phyloP scores from a whole-genome alignment of 2,797 vertebrate genomes.

The Carapus acus region DNA sequence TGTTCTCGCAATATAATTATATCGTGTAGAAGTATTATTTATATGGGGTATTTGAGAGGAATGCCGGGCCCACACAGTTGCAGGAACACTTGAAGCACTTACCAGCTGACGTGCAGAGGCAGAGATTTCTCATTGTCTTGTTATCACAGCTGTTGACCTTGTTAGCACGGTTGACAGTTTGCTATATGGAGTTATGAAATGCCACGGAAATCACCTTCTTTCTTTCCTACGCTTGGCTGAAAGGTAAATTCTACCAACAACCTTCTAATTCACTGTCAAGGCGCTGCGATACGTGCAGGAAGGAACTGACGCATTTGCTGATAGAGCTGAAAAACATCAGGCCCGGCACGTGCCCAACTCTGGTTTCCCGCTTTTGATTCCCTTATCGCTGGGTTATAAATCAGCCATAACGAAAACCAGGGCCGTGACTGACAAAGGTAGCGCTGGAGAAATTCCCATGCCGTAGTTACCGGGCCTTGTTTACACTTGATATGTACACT shows the following conservation, averaged over 20 bases:
- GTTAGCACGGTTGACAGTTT: slow-evolving; percentile 29
- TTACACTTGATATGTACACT: slow-evolving; percentile 49
- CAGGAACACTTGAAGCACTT: slow-evolving; percentile 11
- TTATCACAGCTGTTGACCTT: slow-evolving; percentile 43
- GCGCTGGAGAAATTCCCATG: slow-evolving; percentile 43
- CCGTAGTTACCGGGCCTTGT: slow-evolving; percentile 38
- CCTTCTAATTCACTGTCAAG: slow-evolving; percentile 45
- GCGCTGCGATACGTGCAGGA: slow-evolving; percentile 43
- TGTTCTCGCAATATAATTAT: slow-evolving; percentile 43
- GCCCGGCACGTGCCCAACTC: slow-evolving; percentile 23
- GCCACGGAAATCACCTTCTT: slow-evolving; percentile 1
- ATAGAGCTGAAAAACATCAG: slow-evolving; percentile 42
- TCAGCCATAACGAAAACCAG: slow-evolving; percentile 40
- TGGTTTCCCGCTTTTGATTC: slow-evolving; percentile 31
- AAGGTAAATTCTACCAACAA: slow-evolving; percentile 41
- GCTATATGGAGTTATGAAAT: slow-evolving; percentile 33
- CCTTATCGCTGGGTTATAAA: slow-evolving; percentile 42
- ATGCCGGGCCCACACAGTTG: slow-evolving; percentile 14
- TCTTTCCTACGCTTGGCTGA: slow-evolving; percentile 16
- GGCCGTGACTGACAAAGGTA: slow-evolving; percentile 39
- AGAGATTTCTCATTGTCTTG: slow-evolving; percentile 24
- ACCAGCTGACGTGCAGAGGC: slow-evolving; percentile 8
- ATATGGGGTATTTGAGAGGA: slow-evolving; percentile 44
- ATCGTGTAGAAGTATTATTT: slow-evolving; percentile 36
- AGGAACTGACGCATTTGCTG: slow-evolving; percentile 49